Evolutionary conservation across 2,888 invertebrate genomes (phyloP).

Genomic region (Cephus pygmeus): DNA sequence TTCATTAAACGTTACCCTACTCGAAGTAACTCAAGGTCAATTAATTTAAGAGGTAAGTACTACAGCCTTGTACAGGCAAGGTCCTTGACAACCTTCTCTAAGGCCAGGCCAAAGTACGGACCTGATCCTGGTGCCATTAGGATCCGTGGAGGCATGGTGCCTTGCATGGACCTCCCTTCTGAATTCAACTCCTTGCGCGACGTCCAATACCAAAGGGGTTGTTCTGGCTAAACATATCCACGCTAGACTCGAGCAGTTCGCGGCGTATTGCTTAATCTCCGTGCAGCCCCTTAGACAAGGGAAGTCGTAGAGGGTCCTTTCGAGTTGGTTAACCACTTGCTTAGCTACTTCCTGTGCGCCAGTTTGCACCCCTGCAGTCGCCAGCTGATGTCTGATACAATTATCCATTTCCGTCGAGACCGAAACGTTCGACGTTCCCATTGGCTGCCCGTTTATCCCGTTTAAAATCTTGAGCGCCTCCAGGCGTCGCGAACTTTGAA

Average conservation of each 20-base stretch:
- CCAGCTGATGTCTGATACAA: constrained; percentile 55
- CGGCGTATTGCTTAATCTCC: constrained; percentile 82
- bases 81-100: constrained; percentile 68
- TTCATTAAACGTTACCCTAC: neutral
- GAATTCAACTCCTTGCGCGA: constrained; percentile 59
- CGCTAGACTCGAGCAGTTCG: constrained; percentile 85
- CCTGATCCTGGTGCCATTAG: constrained; percentile 68
- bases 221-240: constrained; percentile 73
- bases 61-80: constrained; percentile 73
- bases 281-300: constrained; percentile 85
- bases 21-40: neutral
- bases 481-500: constrained; percentile 52
- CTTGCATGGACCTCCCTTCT: constrained; percentile 70
- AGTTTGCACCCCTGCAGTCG: constrained; percentile 50
- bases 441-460: constrained; percentile 32
- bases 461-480: constrained; percentile 53
- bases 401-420: constrained; percentile 47
- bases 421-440: constrained; percentile 18
- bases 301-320: constrained; percentile 93
- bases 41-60: constrained; percentile 67
- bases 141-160: constrained; percentile 70
- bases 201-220: constrained; percentile 56
- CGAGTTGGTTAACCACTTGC: constrained; percentile 72
- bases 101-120: constrained; percentile 75
- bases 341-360: constrained; percentile 54